phyloP scores from a whole-genome alignment of 1,140 invertebrate genomes.

The Ericerus pela region DNA sequence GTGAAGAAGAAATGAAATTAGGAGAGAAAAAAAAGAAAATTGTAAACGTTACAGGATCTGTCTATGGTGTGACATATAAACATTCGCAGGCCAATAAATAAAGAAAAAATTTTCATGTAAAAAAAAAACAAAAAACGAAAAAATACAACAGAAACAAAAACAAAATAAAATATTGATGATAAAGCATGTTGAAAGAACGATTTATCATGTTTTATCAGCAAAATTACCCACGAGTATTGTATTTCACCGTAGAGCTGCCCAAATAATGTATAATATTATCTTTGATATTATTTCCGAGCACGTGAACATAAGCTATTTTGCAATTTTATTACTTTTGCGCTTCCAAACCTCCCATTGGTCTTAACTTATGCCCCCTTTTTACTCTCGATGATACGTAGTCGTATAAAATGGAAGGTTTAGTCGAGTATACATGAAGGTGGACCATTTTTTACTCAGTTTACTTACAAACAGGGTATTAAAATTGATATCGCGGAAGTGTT shows the following conservation, averaged over 20 bases:
- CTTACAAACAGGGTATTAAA: too few species aligned
- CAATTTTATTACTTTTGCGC: conserved; percentile 11
- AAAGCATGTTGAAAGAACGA: conserved; percentile 10
- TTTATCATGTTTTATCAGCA: conserved; percentile 9
- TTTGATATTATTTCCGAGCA: conserved; percentile 10
- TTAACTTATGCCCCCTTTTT: conserved; percentile 11
- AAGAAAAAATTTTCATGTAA: conserved; percentile 2
- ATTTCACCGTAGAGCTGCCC: conserved; percentile 1
- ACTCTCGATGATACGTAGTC: not conserved
- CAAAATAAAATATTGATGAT: conserved; percentile 9
- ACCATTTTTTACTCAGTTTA: too few species aligned
- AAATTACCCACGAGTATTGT: conserved; percentile 10
- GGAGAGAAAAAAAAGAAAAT: too few species aligned
- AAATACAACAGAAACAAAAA: conserved; percentile 7
- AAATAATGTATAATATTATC: not conserved
- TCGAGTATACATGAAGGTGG: too few species aligned
- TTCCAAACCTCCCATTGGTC: conserved; percentile 7
- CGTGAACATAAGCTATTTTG: conserved; percentile 12
- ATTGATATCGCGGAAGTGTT: too few species aligned
- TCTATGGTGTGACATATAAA: too few species aligned
- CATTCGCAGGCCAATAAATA: too few species aligned
- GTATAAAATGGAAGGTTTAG: not conserved
- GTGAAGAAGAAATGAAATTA: too few species aligned
- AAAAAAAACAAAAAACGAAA: not conserved
- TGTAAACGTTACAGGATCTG: too few species aligned